Evolutionary conservation across 2,888 invertebrate genomes (phyloP).

Genomic region (Euplexia lucipara): DNA sequence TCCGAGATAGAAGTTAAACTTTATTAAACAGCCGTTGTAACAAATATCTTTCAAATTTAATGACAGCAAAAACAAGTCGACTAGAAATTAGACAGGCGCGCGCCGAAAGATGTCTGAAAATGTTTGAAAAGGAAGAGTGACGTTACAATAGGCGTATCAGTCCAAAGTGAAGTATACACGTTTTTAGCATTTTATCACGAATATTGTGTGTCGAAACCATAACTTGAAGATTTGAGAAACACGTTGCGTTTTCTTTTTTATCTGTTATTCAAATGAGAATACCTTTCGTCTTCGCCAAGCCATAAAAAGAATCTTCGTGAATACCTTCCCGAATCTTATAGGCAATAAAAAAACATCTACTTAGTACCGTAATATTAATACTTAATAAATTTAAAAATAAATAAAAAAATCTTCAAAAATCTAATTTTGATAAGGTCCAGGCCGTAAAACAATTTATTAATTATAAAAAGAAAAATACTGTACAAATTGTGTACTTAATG

Average conservation of each 20-base stretch:
- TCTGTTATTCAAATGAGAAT: constrained; percentile 79
- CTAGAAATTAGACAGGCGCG: constrained; percentile 21
- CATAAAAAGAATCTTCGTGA: constrained; percentile 65
- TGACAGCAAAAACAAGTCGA: constrained; percentile 26
- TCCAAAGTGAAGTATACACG: constrained; percentile 25
- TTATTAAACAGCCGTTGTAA: constrained; percentile 18
- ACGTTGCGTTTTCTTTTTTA: constrained; percentile 70
- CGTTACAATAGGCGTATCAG: constrained; percentile 36
- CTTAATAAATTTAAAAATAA: neutral
- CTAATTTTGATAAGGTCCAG: too few relatives aligned
- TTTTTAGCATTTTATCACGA: constrained; percentile 42
- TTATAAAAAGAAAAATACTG: too few relatives aligned
- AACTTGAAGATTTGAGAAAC: constrained; percentile 48
- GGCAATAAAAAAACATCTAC: constrained; percentile 31
- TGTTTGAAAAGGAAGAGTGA: constrained; percentile 31
- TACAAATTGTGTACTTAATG: too few relatives aligned
- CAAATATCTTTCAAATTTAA: constrained; percentile 32
- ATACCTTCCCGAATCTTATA: constrained; percentile 27
- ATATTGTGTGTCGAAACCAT: constrained; percentile 50
- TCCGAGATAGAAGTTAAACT: constrained; percentile 8
- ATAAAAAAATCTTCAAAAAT: neutral
- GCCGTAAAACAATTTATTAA: too few relatives aligned
- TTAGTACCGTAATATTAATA: constrained; percentile 15
- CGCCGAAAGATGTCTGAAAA: constrained; percentile 12
- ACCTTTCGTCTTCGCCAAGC: constrained; percentile 71